Evolutionary conservation across 1,140 invertebrate species (phyloP).

Genomic region (Hirudo medicinalis): DNA sequence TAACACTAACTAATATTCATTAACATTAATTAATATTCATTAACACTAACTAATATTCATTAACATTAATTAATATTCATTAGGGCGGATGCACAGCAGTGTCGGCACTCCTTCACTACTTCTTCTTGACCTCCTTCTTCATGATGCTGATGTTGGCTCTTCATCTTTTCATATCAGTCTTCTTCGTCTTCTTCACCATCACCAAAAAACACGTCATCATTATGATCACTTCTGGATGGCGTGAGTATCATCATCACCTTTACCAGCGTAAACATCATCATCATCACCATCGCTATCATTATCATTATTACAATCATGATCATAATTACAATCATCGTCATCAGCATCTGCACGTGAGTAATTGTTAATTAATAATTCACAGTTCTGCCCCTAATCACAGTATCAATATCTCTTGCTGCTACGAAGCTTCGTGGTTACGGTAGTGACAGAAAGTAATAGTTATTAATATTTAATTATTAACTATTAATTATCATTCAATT

Average conservation of each 20-base stretch:
- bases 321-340: neutral
- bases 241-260: constrained; percentile 19
- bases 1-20: neutral
- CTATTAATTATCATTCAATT: no score
- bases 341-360: neutral
- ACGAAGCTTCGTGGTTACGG: constrained; percentile 23
- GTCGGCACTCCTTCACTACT: constrained; percentile 27
- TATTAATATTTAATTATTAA: no score
- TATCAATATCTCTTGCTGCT: constrained; percentile 22
- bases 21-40: neutral
- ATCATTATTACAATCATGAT: neutral
- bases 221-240: constrained; percentile 22
- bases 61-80: neutral
- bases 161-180: constrained; percentile 25
- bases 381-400: constrained; percentile 22
- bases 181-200: constrained; percentile 17
- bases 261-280: no score
- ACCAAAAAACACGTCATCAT: constrained; percentile 13
- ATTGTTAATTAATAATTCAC: constrained; percentile 5
- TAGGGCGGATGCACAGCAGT: constrained; percentile 23
- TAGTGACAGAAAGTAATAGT: constrained; percentile 17
- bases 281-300: neutral
- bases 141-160: constrained; percentile 28
- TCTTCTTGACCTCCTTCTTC: constrained; percentile 28
- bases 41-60: neutral